These are phyloP conservation scores for Mamestra brassicae DNA, from an alignment of 2,888 invertebrate genomes.

Conservation along the genomic window DNA sequence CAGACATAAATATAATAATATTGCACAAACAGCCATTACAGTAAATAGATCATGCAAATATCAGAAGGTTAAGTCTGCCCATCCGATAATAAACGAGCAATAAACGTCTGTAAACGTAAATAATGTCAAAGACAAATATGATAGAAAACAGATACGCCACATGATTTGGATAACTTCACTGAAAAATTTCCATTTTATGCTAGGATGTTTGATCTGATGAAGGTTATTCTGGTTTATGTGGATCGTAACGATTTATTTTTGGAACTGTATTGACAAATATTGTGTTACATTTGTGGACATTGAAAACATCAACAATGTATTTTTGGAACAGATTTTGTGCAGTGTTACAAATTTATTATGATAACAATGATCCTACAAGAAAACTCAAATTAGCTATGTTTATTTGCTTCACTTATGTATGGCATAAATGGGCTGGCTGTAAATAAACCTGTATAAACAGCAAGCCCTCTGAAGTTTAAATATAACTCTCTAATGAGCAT, in stretches of 20 bases:
- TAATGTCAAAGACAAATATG: slow-evolving; percentile 48
- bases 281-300: slow-evolving; percentile 14
- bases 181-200: slow-evolving; percentile 49
- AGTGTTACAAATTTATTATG: neutral
- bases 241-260: slow-evolving; percentile 30
- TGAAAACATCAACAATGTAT: slow-evolving; percentile 10
- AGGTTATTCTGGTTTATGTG: slow-evolving; percentile 46
- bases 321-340: slow-evolving; percentile 8
- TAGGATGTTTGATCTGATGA: slow-evolving; percentile 41
- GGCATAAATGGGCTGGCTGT: neutral
- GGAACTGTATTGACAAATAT: slow-evolving; percentile 4
- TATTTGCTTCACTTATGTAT: neutral
- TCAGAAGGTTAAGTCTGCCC: slow-evolving; percentile 35
- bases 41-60: slow-evolving; percentile 57
- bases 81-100: slow-evolving; percentile 33
- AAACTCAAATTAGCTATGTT: neutral
- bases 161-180: slow-evolving; percentile 30
- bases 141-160: slow-evolving; percentile 48
- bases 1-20: slow-evolving; percentile 31
- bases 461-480: slow-evolving; percentile 17
- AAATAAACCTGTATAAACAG: slow-evolving; percentile 8
- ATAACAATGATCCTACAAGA: neutral
- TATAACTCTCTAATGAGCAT: slow-evolving; percentile 19
- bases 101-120: slow-evolving; percentile 58
- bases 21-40: slow-evolving; percentile 38